These are phyloP conservation scores for Pediacus dermestoides DNA, from an alignment of 2,888 invertebrate genomes.

Conservation along the genomic window DNA sequence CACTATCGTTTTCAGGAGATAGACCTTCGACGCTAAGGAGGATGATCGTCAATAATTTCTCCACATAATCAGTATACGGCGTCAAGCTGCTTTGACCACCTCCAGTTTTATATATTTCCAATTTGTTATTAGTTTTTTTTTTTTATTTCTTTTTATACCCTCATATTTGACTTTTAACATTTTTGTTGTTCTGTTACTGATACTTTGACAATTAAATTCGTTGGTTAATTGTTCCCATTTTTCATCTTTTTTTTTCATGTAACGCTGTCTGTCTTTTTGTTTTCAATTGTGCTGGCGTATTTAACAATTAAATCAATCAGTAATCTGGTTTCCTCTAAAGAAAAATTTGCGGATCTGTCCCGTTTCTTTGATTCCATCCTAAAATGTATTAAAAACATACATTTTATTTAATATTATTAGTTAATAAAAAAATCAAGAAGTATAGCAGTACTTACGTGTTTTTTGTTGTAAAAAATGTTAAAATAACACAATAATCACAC, in stretches of 20 bases:
- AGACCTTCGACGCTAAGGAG: background rate
- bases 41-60: slow-evolving; percentile 4
- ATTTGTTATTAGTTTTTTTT: slow-evolving; percentile 1
- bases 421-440: too few relatives aligned
- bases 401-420: too few relatives aligned
- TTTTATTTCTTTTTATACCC: slow-evolving; percentile 3
- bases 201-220: background rate
- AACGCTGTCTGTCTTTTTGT: slow-evolving; percentile 4
- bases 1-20: slow-evolving; percentile 1
- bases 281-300: slow-evolving; percentile 1
- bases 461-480: too few relatives aligned
- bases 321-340: slow-evolving; percentile 1
- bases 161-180: slow-evolving; percentile 4
- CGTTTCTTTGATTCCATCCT: too few relatives aligned
- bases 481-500: too few relatives aligned
- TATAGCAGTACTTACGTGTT: too few relatives aligned
- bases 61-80: slow-evolving; percentile 4
- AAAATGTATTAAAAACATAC: too few relatives aligned
- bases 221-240: slow-evolving; percentile 1
- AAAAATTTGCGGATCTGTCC: slow-evolving; percentile 2
- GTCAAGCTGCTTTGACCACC: background rate
- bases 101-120: slow-evolving; percentile 3
- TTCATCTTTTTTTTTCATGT: slow-evolving; percentile 4
- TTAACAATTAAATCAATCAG: slow-evolving; percentile 1
- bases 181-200: background rate